Evolutionary conservation across 2,888 invertebrate species (phyloP), one percentile per base, ranked within the genome.

Genomic region (Lasioglossum marginatum): DNA sequence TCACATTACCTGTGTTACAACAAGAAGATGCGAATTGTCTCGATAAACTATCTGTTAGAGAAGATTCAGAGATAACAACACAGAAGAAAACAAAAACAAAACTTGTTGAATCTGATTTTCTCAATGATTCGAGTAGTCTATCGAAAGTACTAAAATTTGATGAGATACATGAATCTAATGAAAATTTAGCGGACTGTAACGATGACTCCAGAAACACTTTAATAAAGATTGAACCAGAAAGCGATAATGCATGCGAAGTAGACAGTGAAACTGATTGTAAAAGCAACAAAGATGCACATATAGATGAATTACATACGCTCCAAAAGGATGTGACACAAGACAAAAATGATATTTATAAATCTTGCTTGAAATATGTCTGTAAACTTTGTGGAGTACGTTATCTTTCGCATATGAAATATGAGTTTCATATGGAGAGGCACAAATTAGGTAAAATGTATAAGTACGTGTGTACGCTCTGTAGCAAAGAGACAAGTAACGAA

Each of bases 401-500:
- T 77, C 77, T 87, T 68, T 90, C 87, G 4, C 82, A 84, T 12
- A 31, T 81, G 19, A 92, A 91, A 76, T 92, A 91, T 14, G 87
- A 92, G 57, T 92, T 92, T 83, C 92, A 92, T 16, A 87, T 91
- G 85, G 88, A 91, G 37, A 89, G 92, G 23, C 92, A 92, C 37
- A 87, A 82, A 70, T 78, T 75, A 10, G 72, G 66, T 27, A 84
- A 91, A 79, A 91, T 91, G 43, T 72, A 88, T 52, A 86, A 82
- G 66, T 92, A 82, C 23, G 70, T 87, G 31, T 92, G 92, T 72
- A 86, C 80, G 6, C n/a, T 88, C 63, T 92, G 92, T 57, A 84
- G 81, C 14, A 91, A 88, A 78, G 86, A 90, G 82, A 81, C 87
- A 12, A 89, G 84, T 10, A 91, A 19, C 52, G 92, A 92, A 70